These are phyloP conservation scores for Gambusia holbrooki DNA, from an alignment of 2,113 vertebrate genomes.

Conservation along the genomic window DNA sequence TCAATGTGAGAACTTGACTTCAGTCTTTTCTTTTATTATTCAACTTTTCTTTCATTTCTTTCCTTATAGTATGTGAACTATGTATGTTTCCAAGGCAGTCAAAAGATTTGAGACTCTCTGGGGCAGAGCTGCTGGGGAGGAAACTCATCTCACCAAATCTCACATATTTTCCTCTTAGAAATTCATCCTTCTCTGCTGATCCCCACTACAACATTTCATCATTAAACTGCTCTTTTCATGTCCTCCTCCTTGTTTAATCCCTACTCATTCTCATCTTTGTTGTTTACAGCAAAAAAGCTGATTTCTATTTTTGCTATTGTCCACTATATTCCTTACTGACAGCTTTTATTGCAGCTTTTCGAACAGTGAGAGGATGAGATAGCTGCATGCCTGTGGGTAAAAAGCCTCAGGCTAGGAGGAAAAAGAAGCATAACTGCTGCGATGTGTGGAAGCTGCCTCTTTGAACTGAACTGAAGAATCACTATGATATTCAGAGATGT, in stretches of 20 bases:
- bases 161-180: constrained; percentile 29
- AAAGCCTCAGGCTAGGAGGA: constrained; percentile 38
- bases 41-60: constrained; percentile 7
- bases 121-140: constrained; percentile 16
- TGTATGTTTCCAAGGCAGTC: constrained; percentile 23
- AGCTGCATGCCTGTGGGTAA: constrained; percentile 29
- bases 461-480: constrained; percentile 24
- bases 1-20: constrained; percentile 40
- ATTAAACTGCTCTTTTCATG: constrained; percentile 16
- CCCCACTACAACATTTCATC: constrained; percentile 30
- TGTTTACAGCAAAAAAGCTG: constrained; percentile 23
- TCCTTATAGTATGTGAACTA: constrained; percentile 8
- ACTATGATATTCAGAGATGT: constrained; percentile 9
- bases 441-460: constrained; percentile 22
- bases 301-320: constrained; percentile 24
- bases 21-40: constrained; percentile 39
- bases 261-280: constrained; percentile 18
- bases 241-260: constrained; percentile 26
- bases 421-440: not conserved
- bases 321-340: constrained; percentile 2
- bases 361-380: constrained; percentile 30
- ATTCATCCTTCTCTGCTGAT: constrained; percentile 47
- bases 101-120: constrained; percentile 12
- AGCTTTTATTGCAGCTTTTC: constrained; percentile 10
- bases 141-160: constrained; percentile 35